Evolutionary conservation across 2,113 vertebrate genomes (phyloP), one percentile per base, ranked within the genome.

Genomic region (Antennarius striatus): DNA sequence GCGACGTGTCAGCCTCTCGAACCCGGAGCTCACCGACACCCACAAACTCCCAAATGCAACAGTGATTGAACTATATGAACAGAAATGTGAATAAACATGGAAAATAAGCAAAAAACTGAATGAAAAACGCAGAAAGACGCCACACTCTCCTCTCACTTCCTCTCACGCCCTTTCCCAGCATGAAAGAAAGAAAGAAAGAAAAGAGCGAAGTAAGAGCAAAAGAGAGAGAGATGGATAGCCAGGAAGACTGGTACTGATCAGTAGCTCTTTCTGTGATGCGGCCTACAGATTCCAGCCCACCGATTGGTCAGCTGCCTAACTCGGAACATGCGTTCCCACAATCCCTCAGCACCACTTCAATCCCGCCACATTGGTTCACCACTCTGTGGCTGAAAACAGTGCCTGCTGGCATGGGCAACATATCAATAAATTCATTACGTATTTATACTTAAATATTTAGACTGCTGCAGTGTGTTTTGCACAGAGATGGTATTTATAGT

Each of bases 381-480:
- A 89, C 91, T 88, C 88, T 90, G 87, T 54, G 82, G 87, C 74
- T 86, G 75, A 65, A 81, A 85, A 85, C 82, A 83, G 87, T 84
- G 86, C 86, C 86, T 89, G 85, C 91, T 89, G 87, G 89, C 90
- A 91, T 71, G 77, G 85, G 88, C 88, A 90, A 92, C 85, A 91
- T 91, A 93, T 93, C 92, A 92, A 91, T 92, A 93, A 89, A 91
- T 92, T 92, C 91, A 92, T 92, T 93, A 92, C 91, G 85, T 81
- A 89, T 92, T 92, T 92, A 90, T 91, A 91, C 88, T 91, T 87
- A 91, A 92, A 91, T 87, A 93, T 91, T 90, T 92, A 88, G 89
- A 83, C 86, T 86, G 79, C 77, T 83, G 83, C 78, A 75, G 85
- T 85, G 88, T 86, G 88, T 88, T 86, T 88, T 88, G 77, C 81